Evolutionary conservation across 2,797 vertebrate genomes (phyloP).

Genomic region (Halcyon smyrnensis): DNA sequence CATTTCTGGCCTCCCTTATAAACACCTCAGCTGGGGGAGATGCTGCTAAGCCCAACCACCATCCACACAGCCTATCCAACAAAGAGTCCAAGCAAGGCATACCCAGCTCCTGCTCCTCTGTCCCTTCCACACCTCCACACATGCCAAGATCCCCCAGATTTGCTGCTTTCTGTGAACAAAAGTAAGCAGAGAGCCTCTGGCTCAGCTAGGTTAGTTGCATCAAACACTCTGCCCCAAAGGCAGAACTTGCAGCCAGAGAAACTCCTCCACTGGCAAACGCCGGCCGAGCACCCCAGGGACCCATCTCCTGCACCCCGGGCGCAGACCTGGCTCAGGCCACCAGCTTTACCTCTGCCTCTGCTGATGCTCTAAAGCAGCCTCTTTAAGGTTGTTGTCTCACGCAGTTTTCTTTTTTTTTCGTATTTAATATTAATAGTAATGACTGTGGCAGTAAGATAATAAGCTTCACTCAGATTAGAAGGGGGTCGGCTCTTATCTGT

Average conservation of each 20-base stretch:
- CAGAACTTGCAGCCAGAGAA: not conserved
- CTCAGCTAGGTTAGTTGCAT: not conserved
- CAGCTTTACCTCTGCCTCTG: not conserved
- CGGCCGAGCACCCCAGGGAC: not conserved
- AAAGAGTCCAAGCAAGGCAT: fast-evolving
- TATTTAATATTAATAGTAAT: conserved; percentile 86
- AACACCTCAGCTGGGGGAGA: not conserved
- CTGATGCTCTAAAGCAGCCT: conserved; percentile 26
- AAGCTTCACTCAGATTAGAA: conserved; percentile 83
- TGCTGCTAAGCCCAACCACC: fast-evolving
- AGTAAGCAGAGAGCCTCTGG: not conserved
- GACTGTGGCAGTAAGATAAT: conserved; percentile 85
- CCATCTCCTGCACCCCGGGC: not conserved
- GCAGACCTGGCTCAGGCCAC: not conserved
- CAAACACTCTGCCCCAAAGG: not conserved
- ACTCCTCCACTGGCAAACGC: not conserved
- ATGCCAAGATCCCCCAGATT: fast-evolving
- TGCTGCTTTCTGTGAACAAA: not conserved
- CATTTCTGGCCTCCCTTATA: not conserved
- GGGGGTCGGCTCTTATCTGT: conserved; percentile 82
- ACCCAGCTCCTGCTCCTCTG: not conserved
- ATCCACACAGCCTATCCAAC: not conserved
- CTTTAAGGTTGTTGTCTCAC: conserved; percentile 71
- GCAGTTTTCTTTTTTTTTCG: conserved; percentile 58
- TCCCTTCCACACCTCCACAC: fast-evolving